phyloP scores from a whole-genome alignment of 2,888 invertebrate genomes.

The Saturnia japonica region DNA sequence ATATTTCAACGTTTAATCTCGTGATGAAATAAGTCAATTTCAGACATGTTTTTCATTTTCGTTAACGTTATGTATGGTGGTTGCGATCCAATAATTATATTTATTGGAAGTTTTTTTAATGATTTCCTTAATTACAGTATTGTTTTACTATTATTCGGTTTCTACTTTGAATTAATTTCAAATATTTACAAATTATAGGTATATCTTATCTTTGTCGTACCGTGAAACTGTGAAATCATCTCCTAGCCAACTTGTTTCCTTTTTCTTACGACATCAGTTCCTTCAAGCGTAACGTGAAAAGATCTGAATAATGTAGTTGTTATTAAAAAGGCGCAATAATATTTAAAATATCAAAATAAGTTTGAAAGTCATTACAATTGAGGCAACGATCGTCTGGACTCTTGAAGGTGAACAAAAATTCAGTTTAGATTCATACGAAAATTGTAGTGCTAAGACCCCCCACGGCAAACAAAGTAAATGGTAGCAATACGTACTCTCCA shows the following conservation, averaged over 20 bases:
- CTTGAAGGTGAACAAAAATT: slow-evolving; percentile 68
- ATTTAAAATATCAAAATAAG: slow-evolving; percentile 46
- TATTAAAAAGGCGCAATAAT: slow-evolving; percentile 37
- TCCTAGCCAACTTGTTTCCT: too few relatives aligned
- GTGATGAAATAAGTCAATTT: too few relatives aligned
- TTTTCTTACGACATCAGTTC: too few relatives aligned
- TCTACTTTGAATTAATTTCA: not conserved
- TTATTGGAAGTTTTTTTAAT: not conserved
- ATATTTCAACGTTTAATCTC: too few relatives aligned
- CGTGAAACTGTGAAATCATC: too few relatives aligned
- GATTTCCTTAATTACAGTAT: too few relatives aligned
- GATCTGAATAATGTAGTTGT: slow-evolving; percentile 26
- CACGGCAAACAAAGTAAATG: slow-evolving; percentile 65
- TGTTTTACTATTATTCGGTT: not conserved
- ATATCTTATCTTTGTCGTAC: too few relatives aligned
- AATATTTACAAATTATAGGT: not conserved
- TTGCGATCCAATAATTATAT: too few relatives aligned
- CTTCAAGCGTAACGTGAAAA: not conserved
- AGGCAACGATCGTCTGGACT: slow-evolving; percentile 64
- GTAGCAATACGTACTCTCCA: slow-evolving; percentile 62
- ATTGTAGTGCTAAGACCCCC: slow-evolving; percentile 56
- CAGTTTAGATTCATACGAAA: slow-evolving; percentile 59
- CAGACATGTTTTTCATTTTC: too few relatives aligned
- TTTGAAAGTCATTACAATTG: slow-evolving; percentile 60
- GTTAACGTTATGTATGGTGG: too few relatives aligned